These are phyloP conservation scores for Tetrax tetrax DNA, from an alignment of 2,113 vertebrate genomes.

Conservation along the genomic window DNA sequence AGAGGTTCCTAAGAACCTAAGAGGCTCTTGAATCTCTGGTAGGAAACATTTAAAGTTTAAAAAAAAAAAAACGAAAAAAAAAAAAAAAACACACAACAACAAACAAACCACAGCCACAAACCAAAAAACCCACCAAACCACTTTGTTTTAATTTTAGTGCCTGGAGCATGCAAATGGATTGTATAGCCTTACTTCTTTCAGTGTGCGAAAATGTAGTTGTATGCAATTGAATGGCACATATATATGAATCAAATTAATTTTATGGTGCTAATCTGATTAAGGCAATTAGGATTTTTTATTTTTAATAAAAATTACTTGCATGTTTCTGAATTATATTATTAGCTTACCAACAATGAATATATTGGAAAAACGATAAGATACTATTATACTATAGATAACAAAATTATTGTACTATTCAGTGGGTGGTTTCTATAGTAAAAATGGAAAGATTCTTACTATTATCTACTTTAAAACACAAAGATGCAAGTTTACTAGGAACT, in stretches of 20 bases:
- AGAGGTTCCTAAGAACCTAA: not conserved
- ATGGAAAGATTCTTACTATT: not conserved
- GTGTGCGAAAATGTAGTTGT: not conserved
- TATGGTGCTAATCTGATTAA: not conserved
- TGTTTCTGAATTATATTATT: not conserved
- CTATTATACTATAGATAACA: not conserved
- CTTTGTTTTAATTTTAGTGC: not conserved
- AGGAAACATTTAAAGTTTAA: not conserved
- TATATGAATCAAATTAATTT: not conserved
- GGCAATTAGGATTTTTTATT: not conserved
- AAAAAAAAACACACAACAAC: too few relatives aligned
- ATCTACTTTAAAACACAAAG: not conserved
- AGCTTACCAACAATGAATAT: not conserved
- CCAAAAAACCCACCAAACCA: not conserved
- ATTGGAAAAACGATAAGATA: not conserved
- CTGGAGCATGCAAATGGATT: not conserved
- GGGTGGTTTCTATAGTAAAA: not conserved
- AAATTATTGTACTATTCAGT: not conserved
- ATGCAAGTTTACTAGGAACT: not conserved
- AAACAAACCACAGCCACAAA: too few relatives aligned
- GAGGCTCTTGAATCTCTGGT: not conserved
- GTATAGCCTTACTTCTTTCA: not conserved
- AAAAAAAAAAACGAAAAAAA: not conserved
- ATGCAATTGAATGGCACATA: not conserved
- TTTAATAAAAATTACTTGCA: not conserved